phyloP scores from a whole-genome alignment of 2,888 invertebrate genomes.

The Gisinianus flammeolus region DNA sequence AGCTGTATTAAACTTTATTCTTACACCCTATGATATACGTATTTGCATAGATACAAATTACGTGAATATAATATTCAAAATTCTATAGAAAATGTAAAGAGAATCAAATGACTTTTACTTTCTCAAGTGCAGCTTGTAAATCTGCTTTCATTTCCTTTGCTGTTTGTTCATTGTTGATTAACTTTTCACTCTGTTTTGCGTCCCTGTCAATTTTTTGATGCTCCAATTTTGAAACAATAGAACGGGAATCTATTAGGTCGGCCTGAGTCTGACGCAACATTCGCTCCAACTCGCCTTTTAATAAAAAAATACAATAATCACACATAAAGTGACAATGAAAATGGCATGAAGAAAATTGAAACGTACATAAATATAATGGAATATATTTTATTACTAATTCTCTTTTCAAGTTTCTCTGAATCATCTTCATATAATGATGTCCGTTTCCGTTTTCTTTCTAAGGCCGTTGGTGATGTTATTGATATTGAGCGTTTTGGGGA shows the following conservation, averaged over 20 bases:
- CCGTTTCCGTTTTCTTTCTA: constrained; percentile 36
- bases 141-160: constrained; percentile 43
- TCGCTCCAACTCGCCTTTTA: constrained; percentile 50
- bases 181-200: constrained; percentile 44
- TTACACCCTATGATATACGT: too few species aligned
- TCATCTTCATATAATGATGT: constrained; percentile 39
- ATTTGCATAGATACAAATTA: not conserved
- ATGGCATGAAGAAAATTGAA: too few species aligned
- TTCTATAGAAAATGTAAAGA: too few species aligned
- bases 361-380: not conserved
- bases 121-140: constrained; percentile 43
- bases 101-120: too few species aligned
- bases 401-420: constrained; percentile 44
- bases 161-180: constrained; percentile 43
- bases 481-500: constrained; percentile 35
- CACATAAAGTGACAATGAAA: too few species aligned
- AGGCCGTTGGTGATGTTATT: not conserved
- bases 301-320: constrained; percentile 8
- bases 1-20: not conserved
- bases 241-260: constrained; percentile 52
- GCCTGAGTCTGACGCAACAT: constrained; percentile 52
- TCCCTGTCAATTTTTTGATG: constrained; percentile 48
- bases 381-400: constrained; percentile 43
- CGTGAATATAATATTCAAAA: not conserved
- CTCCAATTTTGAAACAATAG: constrained; percentile 48